phyloP scores from a whole-genome alignment of 1,140 invertebrate genomes.

The Drosophila oshimai region DNA sequence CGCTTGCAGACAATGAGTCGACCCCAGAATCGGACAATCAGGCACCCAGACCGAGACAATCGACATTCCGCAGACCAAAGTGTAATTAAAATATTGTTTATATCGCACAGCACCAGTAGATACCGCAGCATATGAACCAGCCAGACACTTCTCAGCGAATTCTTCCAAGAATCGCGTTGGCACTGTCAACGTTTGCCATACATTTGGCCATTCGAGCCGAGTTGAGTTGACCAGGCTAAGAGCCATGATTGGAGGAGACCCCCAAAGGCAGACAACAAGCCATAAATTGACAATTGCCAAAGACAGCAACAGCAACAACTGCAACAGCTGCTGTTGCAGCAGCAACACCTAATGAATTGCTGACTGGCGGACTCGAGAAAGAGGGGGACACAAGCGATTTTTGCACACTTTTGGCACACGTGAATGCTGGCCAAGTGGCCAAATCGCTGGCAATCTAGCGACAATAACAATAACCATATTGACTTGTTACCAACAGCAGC shows the following conservation, averaged over 20 bases:
- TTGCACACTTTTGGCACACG: conserved; percentile 45
- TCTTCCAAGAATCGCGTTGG: conserved; percentile 59
- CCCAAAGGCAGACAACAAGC: conserved; percentile 49
- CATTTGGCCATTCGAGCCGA: conserved; percentile 50
- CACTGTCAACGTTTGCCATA: conserved; percentile 18
- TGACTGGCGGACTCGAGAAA: conserved; percentile 41
- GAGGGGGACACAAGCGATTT: no score
- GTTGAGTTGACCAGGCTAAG: conserved; percentile 51
- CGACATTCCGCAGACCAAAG: conserved; percentile 32
- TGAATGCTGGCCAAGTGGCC: conserved; percentile 62
- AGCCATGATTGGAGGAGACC: conserved; percentile 32
- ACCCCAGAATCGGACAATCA: neutral
- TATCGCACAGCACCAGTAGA: neutral
- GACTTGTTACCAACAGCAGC: conserved; percentile 54
- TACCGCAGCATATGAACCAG: neutral
- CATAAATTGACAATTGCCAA: conserved; percentile 61
- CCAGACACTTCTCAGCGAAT: conserved; percentile 31
- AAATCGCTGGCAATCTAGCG: conserved; percentile 67
- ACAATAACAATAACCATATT: conserved; percentile 76
- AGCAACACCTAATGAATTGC: conserved; percentile 74
- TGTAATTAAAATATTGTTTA: conserved; percentile 33
- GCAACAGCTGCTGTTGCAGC: conserved; percentile 21
- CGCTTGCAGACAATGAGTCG: conserved; percentile 1
- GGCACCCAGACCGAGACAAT: conserved; percentile 8
- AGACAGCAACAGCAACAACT: conserved; percentile 35